Conservation (phyloP, 1,140 invertebrate genomes). For the Drosophila tropicalis region DNA sequence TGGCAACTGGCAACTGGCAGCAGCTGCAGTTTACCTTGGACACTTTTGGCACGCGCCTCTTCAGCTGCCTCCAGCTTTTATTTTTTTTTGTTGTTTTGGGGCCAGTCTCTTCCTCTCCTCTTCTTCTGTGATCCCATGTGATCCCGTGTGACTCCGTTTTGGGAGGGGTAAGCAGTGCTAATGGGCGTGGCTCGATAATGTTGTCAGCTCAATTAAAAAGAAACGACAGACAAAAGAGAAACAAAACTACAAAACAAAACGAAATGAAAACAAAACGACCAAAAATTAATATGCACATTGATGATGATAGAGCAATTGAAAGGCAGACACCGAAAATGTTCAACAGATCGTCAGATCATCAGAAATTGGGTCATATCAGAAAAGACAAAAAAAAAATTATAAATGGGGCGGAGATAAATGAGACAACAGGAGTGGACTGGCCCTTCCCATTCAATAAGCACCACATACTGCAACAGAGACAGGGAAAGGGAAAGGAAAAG, state of each 20-base stretch:
- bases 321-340: background rate
- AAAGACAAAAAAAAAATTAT: background rate
- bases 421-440: background rate
- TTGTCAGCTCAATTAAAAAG: conserved; percentile 51
- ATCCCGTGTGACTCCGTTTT: too few species aligned
- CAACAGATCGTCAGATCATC: conserved; percentile 18
- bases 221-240: too few species aligned
- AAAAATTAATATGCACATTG: conserved; percentile 35
- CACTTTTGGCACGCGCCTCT: conserved; percentile 7
- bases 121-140: background rate
- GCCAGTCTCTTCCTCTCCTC: background rate
- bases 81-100: background rate
- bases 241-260: conserved; percentile 17
- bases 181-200: conserved; percentile 48
- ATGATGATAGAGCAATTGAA: conserved; percentile 7
- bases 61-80: conserved; percentile 4
- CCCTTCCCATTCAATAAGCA: background rate
- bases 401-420: background rate
- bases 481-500: too few species aligned
- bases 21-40: background rate
- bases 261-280: conserved; percentile 36
- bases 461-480: too few species aligned
- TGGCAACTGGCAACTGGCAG: background rate
- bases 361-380: conserved; percentile 7
- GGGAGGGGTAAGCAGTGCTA: too few species aligned